phyloP scores from a whole-genome alignment of 2,888 invertebrate species.

The Hololepta plana region DNA sequence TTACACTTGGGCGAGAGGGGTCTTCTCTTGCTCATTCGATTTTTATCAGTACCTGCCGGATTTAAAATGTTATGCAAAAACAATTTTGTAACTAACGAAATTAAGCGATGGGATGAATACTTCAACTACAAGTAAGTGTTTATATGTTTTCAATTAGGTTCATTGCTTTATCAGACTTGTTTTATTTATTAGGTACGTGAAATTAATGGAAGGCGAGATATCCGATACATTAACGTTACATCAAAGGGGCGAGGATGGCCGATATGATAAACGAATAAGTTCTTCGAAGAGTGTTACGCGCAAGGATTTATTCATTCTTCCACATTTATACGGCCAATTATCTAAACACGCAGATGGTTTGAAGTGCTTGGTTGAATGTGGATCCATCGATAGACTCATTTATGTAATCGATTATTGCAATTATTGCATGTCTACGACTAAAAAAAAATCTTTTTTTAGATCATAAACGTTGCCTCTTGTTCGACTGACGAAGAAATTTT shows the following conservation, averaged over 20 bases:
- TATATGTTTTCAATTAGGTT: background rate
- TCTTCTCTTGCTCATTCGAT: conserved; percentile 53
- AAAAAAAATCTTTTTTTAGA: conserved; percentile 11
- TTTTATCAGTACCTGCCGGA: conserved; percentile 55
- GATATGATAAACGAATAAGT: conserved; percentile 49
- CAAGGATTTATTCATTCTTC: conserved; percentile 35
- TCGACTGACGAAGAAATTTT: conserved; percentile 49
- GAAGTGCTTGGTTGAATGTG: conserved; percentile 33
- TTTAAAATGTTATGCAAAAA: conserved; percentile 42
- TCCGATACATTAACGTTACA: conserved; percentile 76
- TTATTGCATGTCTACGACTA: conserved; percentile 1
- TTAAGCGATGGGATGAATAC: conserved; percentile 59
- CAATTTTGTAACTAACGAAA: conserved; percentile 49
- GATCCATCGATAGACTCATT: conserved; percentile 24
- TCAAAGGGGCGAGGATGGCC: conserved; percentile 60
- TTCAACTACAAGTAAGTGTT: conserved; percentile 46
- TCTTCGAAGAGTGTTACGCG: conserved; percentile 36
- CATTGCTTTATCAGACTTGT: conserved; percentile 26
- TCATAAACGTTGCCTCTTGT: conserved; percentile 32
- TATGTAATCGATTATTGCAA: background rate
- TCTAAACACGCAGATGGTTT: conserved; percentile 46
- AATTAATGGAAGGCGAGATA: conserved; percentile 73
- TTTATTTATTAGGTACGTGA: conserved; percentile 50
- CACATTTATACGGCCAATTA: conserved; percentile 75
- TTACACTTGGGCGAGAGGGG: conserved; percentile 60